A percentile compares a stretch with the other conserved stretches of the same genome.
Conservation (phyloP, 2,888 invertebrate species). For the Serripes groenlandicus region DNA sequence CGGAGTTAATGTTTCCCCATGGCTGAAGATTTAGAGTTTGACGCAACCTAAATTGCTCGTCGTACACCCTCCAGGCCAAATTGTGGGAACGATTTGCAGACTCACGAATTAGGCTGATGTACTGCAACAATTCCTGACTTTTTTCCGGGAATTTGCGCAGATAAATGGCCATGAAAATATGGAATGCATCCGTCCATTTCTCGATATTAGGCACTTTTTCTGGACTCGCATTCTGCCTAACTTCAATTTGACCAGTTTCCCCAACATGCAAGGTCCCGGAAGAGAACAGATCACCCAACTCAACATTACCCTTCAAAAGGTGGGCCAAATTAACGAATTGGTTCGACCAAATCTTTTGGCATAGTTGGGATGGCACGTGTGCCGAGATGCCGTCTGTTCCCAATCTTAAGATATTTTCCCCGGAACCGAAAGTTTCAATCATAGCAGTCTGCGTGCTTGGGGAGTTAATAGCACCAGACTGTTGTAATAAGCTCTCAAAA, state of each 20-base stretch:
- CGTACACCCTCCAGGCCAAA: constrained; percentile 15
- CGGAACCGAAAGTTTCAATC: too few relatives aligned
- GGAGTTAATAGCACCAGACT: too few relatives aligned
- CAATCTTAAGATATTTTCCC: too few relatives aligned
- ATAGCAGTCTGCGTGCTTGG: too few relatives aligned
- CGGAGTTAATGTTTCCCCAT: constrained; percentile 15
- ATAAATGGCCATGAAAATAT: constrained; percentile 29
- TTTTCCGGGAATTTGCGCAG: constrained; percentile 2
- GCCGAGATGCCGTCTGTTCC: not conserved
- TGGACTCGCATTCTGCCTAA: not conserved
- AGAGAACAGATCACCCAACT: not conserved
- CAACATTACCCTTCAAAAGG: constrained; percentile 18
- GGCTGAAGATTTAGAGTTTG: not conserved
- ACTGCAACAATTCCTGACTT: constrained; percentile 37
- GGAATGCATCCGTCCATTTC: constrained; percentile 54
- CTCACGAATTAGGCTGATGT: constrained; percentile 41
- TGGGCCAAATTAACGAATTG: constrained; percentile 29
- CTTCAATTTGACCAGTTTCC: not conserved
- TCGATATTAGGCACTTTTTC: constrained; percentile 35
- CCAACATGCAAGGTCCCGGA: not conserved
- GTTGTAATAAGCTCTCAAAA: too few relatives aligned
- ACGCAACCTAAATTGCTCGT: constrained; percentile 30
- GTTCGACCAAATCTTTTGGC: constrained; percentile 1
- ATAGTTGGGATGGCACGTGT: constrained; percentile 1
- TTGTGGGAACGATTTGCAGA: constrained; percentile 17